Conservation (phyloP, 2,113 vertebrate genomes). For the Gorilla gorilla region DNA sequence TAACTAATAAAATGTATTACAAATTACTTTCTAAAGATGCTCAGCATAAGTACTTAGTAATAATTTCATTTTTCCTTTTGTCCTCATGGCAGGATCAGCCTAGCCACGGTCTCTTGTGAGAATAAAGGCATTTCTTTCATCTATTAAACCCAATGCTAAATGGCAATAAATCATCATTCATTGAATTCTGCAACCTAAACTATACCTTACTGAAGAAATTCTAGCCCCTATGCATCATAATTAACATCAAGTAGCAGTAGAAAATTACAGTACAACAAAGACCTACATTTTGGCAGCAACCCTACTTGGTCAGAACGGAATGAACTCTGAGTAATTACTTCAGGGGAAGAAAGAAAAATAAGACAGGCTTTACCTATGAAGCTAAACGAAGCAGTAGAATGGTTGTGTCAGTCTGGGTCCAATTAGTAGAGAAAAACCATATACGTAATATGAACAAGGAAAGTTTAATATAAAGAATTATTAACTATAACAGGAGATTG, state of each 20-base stretch:
- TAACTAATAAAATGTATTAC: background rate
- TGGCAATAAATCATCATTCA: constrained; percentile 66
- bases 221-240: constrained; percentile 58
- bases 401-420: background rate
- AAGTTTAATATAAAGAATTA: constrained; percentile 29
- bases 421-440: constrained; percentile 8
- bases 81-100: background rate
- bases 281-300: background rate
- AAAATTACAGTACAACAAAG: constrained; percentile 33
- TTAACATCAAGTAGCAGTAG: constrained; percentile 66
- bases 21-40: constrained; percentile 32
- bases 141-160: constrained; percentile 37
- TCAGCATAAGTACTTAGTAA: background rate
- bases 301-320: constrained; percentile 9
- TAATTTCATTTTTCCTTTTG: constrained; percentile 48
- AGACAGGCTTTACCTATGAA: background rate
- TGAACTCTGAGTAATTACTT: constrained; percentile 42
- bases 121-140: constrained; percentile 57
- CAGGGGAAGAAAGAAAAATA: constrained; percentile 21
- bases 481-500: background rate
- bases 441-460: background rate
- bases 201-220: constrained; percentile 55
- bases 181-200: constrained; percentile 44
- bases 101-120: background rate
- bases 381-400: background rate